Evolutionary conservation across 2,888 invertebrate genomes (phyloP).

Genomic region (Stictocephala bisonia): DNA sequence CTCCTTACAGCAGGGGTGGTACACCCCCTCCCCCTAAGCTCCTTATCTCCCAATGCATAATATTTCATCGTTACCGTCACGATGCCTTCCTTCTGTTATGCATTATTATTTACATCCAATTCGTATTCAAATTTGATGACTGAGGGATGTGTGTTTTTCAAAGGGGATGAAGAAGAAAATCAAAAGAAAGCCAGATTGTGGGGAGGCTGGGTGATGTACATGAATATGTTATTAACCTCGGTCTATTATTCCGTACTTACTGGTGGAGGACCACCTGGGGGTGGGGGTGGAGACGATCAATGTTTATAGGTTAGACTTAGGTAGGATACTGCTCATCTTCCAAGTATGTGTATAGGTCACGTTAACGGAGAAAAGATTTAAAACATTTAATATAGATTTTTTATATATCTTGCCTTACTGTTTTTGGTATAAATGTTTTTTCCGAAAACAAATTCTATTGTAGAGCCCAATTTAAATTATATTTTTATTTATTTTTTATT

Average conservation of each 20-base stretch:
- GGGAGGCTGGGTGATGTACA: slow-evolving; percentile 12
- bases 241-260: slow-evolving; percentile 44
- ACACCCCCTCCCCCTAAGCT: slow-evolving; percentile 9
- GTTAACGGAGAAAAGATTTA: too few relatives aligned
- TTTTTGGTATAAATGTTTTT: too few relatives aligned
- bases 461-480: too few relatives aligned
- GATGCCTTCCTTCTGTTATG: slow-evolving; percentile 38
- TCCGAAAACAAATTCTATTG: too few relatives aligned
- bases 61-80: slow-evolving; percentile 45
- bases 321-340: too few relatives aligned
- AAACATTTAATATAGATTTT: too few relatives aligned
- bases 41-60: slow-evolving; percentile 45
- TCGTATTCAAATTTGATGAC: slow-evolving; percentile 53
- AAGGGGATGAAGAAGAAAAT: slow-evolving; percentile 47
- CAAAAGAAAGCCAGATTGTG: slow-evolving; percentile 42
- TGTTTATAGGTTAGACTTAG: not conserved
- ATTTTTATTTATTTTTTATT: too few relatives aligned
- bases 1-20: too few relatives aligned
- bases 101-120: slow-evolving; percentile 54
- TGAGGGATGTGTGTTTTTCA: slow-evolving; percentile 42
- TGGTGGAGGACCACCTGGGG: not conserved
- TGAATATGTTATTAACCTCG: slow-evolving; percentile 45
- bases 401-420: too few relatives aligned
- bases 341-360: too few relatives aligned
- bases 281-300: not conserved